Evolutionary conservation across 2,888 invertebrate genomes (phyloP).

Genomic region (Heterodera filipjevi): DNA sequence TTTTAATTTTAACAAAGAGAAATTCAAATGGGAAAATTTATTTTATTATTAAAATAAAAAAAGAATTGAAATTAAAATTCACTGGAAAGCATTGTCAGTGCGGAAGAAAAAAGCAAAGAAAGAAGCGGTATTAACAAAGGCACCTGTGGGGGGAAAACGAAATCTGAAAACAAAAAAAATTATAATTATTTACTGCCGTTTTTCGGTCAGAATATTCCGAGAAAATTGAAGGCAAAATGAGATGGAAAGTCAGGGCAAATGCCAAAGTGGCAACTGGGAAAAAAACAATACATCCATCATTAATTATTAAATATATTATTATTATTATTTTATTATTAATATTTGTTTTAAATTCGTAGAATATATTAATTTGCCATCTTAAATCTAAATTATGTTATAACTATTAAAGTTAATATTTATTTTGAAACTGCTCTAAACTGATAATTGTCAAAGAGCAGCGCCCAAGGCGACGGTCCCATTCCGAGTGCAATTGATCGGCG

Average conservation of each 20-base stretch:
- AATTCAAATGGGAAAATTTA: no score
- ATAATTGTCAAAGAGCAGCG: conserved; percentile 39
- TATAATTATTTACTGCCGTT: background rate
- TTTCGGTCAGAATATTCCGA: conserved; percentile 18
- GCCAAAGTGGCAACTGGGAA: conserved; percentile 36
- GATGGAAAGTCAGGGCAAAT: conserved; percentile 30
- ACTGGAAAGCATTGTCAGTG: conserved; percentile 20
- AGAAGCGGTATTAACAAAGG: conserved; percentile 32
- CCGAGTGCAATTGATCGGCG: conserved; percentile 32
- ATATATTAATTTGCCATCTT: no score
- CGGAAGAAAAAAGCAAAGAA: conserved; percentile 28
- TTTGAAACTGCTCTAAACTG: conserved; percentile 21
- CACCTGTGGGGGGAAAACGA: background rate
- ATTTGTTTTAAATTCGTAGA: no score
- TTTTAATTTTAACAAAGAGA: no score
- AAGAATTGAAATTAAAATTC: background rate
- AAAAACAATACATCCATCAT: no score
- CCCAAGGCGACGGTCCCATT: conserved; percentile 45
- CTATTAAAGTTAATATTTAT: background rate
- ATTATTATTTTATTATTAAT: conserved; percentile 17
- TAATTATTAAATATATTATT: conserved; percentile 23
- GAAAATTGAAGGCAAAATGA: conserved; percentile 42
- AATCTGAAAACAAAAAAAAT: background rate
- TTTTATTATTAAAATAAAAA: background rate
- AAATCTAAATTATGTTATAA: no score